phyloP scores from a whole-genome alignment of 2,797 vertebrate species.

The Microctenopoma lineatum region DNA sequence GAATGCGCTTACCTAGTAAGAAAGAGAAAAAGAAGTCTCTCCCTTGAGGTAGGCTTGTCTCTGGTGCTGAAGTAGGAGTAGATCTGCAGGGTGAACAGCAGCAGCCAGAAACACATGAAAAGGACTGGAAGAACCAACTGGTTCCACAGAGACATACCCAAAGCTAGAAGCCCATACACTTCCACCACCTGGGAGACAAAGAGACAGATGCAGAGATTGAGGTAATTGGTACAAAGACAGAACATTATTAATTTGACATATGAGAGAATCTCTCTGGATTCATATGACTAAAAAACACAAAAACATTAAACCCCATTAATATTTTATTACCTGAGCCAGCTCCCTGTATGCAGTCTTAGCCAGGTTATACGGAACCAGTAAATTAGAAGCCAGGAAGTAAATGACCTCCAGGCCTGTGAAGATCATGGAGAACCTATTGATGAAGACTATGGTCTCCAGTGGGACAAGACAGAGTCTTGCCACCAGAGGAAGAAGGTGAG shows the following conservation, averaged over 20 bases:
- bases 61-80: constrained; percentile 98
- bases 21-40: constrained; percentile 97
- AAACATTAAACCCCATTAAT: not conserved
- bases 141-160: constrained; percentile 99
- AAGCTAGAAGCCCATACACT: constrained; percentile 94
- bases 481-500: constrained; percentile 97
- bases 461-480: constrained; percentile 96
- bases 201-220: not conserved
- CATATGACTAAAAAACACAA: not conserved
- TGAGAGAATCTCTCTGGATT: constrained; percentile 17
- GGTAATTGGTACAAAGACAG: constrained; percentile 4
- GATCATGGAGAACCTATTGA: constrained; percentile 99
- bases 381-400: constrained; percentile 96
- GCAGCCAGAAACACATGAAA: constrained; percentile 99
- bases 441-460: constrained; percentile 94
- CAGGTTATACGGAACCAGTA: constrained; percentile 96
- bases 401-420: constrained; percentile 98
- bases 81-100: constrained; percentile 97
- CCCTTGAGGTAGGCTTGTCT: constrained; percentile 95
- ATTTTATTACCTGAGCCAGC: constrained; percentile 90
- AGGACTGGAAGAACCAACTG: constrained; percentile 97
- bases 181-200: constrained; percentile 89
- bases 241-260: constrained; percentile 16
- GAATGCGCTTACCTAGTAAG: constrained; percentile 88
- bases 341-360: constrained; percentile 97